phyloP scores from a whole-genome alignment of 2,797 vertebrate species.

The Coreius guichenoti region DNA sequence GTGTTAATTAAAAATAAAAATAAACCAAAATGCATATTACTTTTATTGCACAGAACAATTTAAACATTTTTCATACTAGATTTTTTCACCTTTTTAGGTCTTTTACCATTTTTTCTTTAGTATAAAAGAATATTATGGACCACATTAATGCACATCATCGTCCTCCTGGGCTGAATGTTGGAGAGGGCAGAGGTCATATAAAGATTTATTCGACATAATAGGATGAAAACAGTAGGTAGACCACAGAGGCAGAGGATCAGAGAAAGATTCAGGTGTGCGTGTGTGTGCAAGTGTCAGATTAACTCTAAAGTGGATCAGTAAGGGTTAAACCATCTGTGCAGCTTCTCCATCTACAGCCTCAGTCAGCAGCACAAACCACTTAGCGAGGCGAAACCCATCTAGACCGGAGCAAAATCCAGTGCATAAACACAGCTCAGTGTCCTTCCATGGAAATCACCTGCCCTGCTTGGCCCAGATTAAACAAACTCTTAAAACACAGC shows the following conservation, averaged over 20 bases:
- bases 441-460: conserved; percentile 73
- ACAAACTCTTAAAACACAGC: conserved; percentile 54
- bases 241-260: conserved; percentile 76
- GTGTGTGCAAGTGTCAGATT: conserved; percentile 69
- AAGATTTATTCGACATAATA: conserved; percentile 60
- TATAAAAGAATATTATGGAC: conserved; percentile 82
- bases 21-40: conserved; percentile 86
- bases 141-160: conserved; percentile 75
- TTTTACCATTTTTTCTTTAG: conserved; percentile 62
- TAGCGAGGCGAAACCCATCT: conserved; percentile 63
- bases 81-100: conserved; percentile 67
- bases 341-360: conserved; percentile 71
- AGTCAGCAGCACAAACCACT: conserved; percentile 74
- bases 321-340: conserved; percentile 78
- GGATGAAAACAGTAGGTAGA: conserved; percentile 69
- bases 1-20: conserved; percentile 79
- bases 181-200: conserved; percentile 69
- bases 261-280: conserved; percentile 80
- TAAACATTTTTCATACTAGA: conserved; percentile 80
- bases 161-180: conserved; percentile 75
- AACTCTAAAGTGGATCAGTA: conserved; percentile 75
- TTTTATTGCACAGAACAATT: conserved; percentile 89
- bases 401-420: conserved; percentile 22
- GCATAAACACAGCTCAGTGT: conserved; percentile 65
- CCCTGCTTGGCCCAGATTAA: conserved; percentile 66